Evolutionary conservation across 2,888 invertebrate species (phyloP), one percentile per base, ranked within the genome.

Genomic region (Listrodromus nycthemerus): DNA sequence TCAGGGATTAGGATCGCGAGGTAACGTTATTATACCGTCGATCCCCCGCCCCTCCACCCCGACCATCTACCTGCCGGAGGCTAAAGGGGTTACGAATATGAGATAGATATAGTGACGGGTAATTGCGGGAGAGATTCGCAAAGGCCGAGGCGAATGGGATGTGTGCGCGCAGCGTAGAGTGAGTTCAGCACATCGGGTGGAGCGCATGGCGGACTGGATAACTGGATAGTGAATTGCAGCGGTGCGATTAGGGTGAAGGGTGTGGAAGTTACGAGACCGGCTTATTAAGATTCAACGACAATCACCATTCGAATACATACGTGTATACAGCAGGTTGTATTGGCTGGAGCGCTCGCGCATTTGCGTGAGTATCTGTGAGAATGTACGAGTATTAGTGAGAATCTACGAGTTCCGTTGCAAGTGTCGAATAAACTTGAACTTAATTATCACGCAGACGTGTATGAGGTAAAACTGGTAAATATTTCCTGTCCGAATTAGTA

Each of bases 61-160:
- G 33, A n/a, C n/a, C n/a, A n/a, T n/a, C n/a, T n/a, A n/a, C n/a
- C n/a, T n/a, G n/a, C n/a, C n/a, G n/a, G n/a, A n/a, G 52, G 52
- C 21, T 7, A 0, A 7, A 21, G 19, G 33, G 41, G 41, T 41
- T 41, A 55, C 10, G 24, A 19, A 24, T 24, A 21, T 55, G 55
- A 55, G 55, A 55, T 13, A 24, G 55, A 45, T 33, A 65, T 33
- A 19, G 19, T 37, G 33, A 65, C 37, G 19, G 69, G 50, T 50
- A 19, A 33, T 13, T 21, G 69, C 52, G 30, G 30, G 21, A 21
- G 27, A 52, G 33, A 70, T 70, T 52, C 52, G 52, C 37, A 52
- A 52, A 70, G 52, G 30, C 37, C n/a, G 30, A 19, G 21, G 69
- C 21, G 52, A 70, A 70, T 21, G 10, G 13, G 30, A 21, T 52